Conservation (phyloP, 1,140 invertebrate species). For the Lordiphosa collinella region DNA sequence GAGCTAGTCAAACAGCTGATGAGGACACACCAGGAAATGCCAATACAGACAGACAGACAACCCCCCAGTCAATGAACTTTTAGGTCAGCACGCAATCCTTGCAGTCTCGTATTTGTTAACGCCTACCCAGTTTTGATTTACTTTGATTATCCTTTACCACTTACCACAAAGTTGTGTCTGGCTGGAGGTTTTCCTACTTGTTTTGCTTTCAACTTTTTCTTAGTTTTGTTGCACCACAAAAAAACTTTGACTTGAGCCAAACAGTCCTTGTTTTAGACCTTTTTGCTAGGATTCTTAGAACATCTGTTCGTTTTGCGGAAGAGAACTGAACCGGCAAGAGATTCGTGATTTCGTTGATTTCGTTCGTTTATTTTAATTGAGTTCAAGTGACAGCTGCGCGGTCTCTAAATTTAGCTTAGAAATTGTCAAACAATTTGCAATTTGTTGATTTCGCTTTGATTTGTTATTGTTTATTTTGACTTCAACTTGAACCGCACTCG, state of each 20-base stretch:
- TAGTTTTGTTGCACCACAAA: slow-evolving; percentile 54
- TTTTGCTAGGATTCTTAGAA: slow-evolving; percentile 44
- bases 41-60: slow-evolving; percentile 28
- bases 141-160: slow-evolving; percentile 10
- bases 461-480: slow-evolving; percentile 10
- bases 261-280: slow-evolving; percentile 52
- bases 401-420: slow-evolving; percentile 24
- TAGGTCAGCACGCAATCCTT: slow-evolving; percentile 54
- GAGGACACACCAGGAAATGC: slow-evolving; percentile 43
- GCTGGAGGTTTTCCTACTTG: slow-evolving; percentile 12
- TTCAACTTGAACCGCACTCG: slow-evolving; percentile 48
- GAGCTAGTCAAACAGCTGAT: slow-evolving; percentile 47
- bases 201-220: slow-evolving; percentile 2
- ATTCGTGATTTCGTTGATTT: slow-evolving; percentile 33
- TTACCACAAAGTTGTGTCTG: slow-evolving; percentile 30
- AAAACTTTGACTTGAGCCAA: slow-evolving; percentile 45
- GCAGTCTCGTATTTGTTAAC: slow-evolving; percentile 29
- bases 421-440: slow-evolving; percentile 44
- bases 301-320: slow-evolving; percentile 54
- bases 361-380: slow-evolving; percentile 59
- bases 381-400: slow-evolving; percentile 62
- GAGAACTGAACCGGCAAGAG: slow-evolving; percentile 2
- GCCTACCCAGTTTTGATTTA: slow-evolving; percentile 38
- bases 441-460: slow-evolving; percentile 23
- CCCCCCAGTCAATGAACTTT: slow-evolving; percentile 67